Conservation (phyloP, 2,888 invertebrate genomes). For the Nephrocerus scutellatus region DNA sequence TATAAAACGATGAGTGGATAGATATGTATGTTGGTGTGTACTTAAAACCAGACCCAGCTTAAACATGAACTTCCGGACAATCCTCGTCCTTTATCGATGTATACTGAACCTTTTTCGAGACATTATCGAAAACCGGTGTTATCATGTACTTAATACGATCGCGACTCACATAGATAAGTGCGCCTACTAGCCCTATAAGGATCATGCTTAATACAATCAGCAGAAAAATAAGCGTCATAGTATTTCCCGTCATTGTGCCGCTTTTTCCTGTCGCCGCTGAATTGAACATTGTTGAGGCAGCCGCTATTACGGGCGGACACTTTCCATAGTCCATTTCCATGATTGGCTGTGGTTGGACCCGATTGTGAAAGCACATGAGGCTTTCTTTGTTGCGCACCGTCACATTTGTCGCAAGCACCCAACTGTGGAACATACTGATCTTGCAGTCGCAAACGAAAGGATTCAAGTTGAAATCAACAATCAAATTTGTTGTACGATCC, state of each 20-base stretch:
- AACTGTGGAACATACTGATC: constrained; percentile 54
- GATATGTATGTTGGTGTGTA: no score
- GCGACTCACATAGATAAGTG: constrained; percentile 57
- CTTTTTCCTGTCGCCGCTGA: constrained; percentile 33
- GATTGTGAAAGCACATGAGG: constrained; percentile 50
- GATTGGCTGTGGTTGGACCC: constrained; percentile 33
- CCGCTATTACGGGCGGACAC: constrained; percentile 37
- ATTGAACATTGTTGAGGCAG: constrained; percentile 36
- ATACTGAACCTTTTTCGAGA: constrained; percentile 65
- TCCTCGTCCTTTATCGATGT: constrained; percentile 61
- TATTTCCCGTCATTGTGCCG: constrained; percentile 34
- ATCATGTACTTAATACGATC: constrained; percentile 54
- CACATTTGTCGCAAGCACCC: constrained; percentile 59
- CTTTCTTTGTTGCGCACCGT: constrained; percentile 53
- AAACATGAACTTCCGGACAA: constrained; percentile 48
- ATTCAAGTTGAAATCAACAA: constrained; percentile 60
- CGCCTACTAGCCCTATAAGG: constrained; percentile 51
- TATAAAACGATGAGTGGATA: no score
- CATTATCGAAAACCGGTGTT: constrained; percentile 57
- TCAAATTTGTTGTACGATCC: constrained; percentile 47
- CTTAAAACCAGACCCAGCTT: constrained; percentile 21
- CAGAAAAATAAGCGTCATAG: constrained; percentile 47
- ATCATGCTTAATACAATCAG: constrained; percentile 52
- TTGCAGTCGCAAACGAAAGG: constrained; percentile 64
- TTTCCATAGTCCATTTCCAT: constrained; percentile 36